Evolutionary conservation across 1,140 invertebrate species (phyloP).

Genomic region (Ephestia elutella): DNA sequence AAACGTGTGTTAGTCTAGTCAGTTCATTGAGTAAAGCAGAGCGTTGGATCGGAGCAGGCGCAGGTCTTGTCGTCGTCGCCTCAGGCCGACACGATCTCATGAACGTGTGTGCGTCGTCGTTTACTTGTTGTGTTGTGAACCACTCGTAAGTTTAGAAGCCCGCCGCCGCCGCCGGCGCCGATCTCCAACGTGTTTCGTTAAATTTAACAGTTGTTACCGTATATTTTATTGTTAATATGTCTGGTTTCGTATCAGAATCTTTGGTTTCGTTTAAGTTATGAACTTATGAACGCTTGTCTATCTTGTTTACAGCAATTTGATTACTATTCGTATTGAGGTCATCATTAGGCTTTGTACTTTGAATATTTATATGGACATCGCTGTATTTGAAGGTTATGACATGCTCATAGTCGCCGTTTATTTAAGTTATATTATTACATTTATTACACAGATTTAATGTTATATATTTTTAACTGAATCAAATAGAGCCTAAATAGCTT

Average conservation of each 20-base stretch:
- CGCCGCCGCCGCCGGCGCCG: conserved; percentile 28
- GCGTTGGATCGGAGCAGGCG: conserved; percentile 39
- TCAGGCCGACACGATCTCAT: conserved; percentile 30
- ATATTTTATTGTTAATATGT: conserved; percentile 33
- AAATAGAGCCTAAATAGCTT: too few relatives aligned
- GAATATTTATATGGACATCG: too few relatives aligned
- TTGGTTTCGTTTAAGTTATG: background rate
- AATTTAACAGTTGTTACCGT: conserved; percentile 45
- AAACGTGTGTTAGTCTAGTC: conserved; percentile 9
- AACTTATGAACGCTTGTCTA: background rate
- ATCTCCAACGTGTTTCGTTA: conserved; percentile 35
- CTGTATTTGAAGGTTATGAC: too few relatives aligned
- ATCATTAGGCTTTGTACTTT: too few relatives aligned
- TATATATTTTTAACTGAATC: too few relatives aligned
- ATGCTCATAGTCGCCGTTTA: too few relatives aligned
- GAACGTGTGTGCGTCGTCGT: conserved; percentile 39
- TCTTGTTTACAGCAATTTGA: too few relatives aligned
- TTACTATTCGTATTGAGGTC: too few relatives aligned
- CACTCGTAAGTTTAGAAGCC: conserved; percentile 43
- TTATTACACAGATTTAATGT: too few relatives aligned
- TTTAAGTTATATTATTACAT: too few relatives aligned
- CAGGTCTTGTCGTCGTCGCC: conserved; percentile 16
- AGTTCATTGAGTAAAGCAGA: conserved; percentile 62
- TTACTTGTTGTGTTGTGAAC: conserved; percentile 37
- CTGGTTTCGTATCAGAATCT: background rate